Conservation (phyloP, 2,797 vertebrate genomes). For the Ctenopoma multispine region DNA sequence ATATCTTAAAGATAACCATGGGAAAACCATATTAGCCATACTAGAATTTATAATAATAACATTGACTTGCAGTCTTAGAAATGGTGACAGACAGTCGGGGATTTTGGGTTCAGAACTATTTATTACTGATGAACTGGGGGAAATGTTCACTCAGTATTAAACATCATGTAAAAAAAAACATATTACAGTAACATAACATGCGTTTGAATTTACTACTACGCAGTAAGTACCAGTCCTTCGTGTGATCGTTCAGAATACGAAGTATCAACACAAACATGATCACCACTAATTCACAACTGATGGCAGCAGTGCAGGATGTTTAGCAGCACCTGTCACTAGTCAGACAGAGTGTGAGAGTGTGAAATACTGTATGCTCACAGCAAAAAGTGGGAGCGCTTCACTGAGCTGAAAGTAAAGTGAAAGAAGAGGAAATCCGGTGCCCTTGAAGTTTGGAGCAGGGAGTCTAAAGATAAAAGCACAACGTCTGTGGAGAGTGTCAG, state of each 20-base stretch:
- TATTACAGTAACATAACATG: not conserved
- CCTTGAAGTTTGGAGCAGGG: not conserved
- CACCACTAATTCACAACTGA: not conserved
- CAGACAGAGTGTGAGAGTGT: not conserved
- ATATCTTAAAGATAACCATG: not conserved
- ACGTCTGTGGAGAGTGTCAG: not conserved
- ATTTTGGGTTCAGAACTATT: not conserved
- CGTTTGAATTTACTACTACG: not conserved
- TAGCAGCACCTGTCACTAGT: not conserved
- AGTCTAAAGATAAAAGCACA: conserved; percentile 13
- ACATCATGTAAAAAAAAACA: not conserved
- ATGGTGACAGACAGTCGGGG: not conserved
- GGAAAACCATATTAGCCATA: not conserved
- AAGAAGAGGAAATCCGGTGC: conserved; percentile 2
- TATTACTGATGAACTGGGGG: not conserved
- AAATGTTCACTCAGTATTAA: not conserved
- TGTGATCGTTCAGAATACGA: not conserved
- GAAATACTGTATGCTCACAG: not conserved
- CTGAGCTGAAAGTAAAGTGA: not conserved
- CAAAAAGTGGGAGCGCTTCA: not conserved
- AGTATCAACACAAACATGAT: not conserved
- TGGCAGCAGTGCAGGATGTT: not conserved
- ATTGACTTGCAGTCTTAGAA: not conserved
- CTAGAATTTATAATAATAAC: not conserved
- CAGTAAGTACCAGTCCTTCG: not conserved